Percentiles rank a stretch among this genome's conserved stretches.
phyloP scores from a whole-genome alignment of 53 echinoderm and acorn worm genomes.

The Echinometra lucunter region DNA sequence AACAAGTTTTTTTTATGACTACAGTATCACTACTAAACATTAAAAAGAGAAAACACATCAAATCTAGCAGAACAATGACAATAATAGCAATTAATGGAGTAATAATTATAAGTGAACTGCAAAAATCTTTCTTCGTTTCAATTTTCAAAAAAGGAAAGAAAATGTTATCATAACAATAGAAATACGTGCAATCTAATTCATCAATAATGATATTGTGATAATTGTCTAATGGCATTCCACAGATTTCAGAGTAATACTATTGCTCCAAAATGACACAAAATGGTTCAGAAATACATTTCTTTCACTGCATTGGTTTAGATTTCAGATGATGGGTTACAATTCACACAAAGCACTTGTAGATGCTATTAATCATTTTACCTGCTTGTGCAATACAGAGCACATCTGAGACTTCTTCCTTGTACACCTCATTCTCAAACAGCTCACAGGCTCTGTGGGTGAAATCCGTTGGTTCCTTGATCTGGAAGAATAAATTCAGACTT shows the following conservation, averaged over 20 bases:
- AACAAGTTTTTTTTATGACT: not conserved
- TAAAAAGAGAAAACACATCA: too few species aligned
- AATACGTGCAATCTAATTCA: not conserved
- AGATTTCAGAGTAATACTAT: not conserved
- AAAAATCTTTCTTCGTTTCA: not conserved
- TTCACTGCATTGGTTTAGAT: too few species aligned
- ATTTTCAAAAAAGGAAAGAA: not conserved
- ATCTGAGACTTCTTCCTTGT: conserved; percentile 96
- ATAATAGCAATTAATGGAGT: too few species aligned
- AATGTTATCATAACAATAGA: too few species aligned
- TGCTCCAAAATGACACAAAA: not conserved
- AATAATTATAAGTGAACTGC: too few species aligned
- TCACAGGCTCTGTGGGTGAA: conserved; percentile 88
- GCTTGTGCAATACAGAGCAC: conserved; percentile 99
- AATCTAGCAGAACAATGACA: too few species aligned
- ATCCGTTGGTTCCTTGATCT: conserved; percentile 93
- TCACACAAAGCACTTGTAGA: too few species aligned
- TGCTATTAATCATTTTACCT: conserved; percentile 66
- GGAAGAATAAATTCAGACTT: not conserved
- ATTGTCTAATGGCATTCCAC: not conserved
- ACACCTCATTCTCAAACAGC: conserved; percentile 95
- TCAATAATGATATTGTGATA: not conserved
- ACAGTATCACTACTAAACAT: not conserved
- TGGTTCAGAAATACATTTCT: not conserved
- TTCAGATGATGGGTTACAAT: too few species aligned